Evolutionary conservation across 1,140 invertebrate species (phyloP), one percentile per base, ranked within the genome.

Genomic region (Euura lappo): DNA sequence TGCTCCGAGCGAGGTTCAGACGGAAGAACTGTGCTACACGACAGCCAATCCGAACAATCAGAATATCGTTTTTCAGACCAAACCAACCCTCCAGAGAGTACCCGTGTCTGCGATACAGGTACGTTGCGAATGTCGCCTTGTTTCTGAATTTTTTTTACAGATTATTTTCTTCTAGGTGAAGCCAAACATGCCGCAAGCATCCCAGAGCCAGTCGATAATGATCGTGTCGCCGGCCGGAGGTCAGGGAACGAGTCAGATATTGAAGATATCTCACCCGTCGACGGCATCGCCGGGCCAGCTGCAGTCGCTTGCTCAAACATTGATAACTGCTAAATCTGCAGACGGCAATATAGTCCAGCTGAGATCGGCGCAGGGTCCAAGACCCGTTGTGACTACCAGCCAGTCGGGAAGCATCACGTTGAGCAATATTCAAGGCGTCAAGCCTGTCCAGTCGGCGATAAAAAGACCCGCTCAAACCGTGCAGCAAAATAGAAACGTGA

Each of bases 261-360:
- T 88, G 10, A 87, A 88, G 80, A 88, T 88, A 77, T 87, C 86
- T 2, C 87, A 87, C 77, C 85, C 87, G n/a, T 76, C 86, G 3
- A 79, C 82, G 42, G 81, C 86, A 65, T 86, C 87, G 1, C 76
- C 81, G 4, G 81, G 83, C 70, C 87, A 89, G 65, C 73, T 88
- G 45, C 86, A 88, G 70, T 83, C 86, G 4, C 69, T 89, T 60
- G 86, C 85, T 1, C 86, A 89, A 67, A 87, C 83, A 45, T 78
- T 89, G 2, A 87, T 89, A 69, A 83, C 84, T 2, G 86, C 85
- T 4, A 88, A 88, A 76, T 82, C 86, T 44, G 76, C 85, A 1
- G 88, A 88, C 75, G 87, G 87, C 7, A 88, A 82, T 71, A 84
- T 89, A 68, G 83, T 89, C 66, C 87, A 88, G 66, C 80, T 88